Percentiles rank a stretch among this genome's conserved stretches.
Conservation (phyloP, 2,797 vertebrate species). For the Pygocentrus nattereri region DNA sequence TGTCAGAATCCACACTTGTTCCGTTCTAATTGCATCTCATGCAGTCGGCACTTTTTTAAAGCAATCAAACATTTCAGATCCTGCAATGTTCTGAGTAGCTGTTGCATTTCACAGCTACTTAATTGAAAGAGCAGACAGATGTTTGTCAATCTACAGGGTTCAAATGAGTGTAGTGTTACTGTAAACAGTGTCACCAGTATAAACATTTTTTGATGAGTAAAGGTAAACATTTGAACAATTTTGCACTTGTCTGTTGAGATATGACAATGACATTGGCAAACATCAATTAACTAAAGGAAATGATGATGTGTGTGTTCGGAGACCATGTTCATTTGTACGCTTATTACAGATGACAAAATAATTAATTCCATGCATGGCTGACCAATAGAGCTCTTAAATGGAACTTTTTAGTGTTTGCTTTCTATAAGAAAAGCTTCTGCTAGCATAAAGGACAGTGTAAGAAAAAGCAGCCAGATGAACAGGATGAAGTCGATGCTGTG, state of each 20-base stretch:
- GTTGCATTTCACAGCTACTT: conserved; percentile 70
- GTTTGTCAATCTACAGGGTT: conserved; percentile 62
- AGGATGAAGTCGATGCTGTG: background rate
- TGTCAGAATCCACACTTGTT: conserved; percentile 52
- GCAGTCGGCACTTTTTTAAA: conserved; percentile 52
- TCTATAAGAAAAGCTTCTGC: background rate
- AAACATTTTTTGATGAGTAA: conserved; percentile 36
- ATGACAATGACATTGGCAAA: background rate
- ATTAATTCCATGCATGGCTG: conserved; percentile 22
- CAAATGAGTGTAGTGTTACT: conserved; percentile 58
- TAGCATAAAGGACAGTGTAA: background rate
- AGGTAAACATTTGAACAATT: conserved; percentile 37
- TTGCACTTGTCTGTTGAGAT: background rate
- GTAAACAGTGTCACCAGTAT: conserved; percentile 49
- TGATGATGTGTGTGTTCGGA: conserved; percentile 5
- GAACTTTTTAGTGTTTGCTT: background rate
- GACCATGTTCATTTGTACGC: conserved; percentile 3
- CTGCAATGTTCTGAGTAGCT: conserved; percentile 65
- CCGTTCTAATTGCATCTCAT: conserved; percentile 64
- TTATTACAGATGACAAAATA: conserved; percentile 12
- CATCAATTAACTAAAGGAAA: background rate
- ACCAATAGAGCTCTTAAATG: background rate
- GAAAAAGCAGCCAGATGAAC: background rate
- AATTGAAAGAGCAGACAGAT: conserved; percentile 65
- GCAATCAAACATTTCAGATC: conserved; percentile 65